Evolutionary conservation across 2,888 invertebrate genomes (phyloP).

Genomic region (Thecocarcelia acutangulata): DNA sequence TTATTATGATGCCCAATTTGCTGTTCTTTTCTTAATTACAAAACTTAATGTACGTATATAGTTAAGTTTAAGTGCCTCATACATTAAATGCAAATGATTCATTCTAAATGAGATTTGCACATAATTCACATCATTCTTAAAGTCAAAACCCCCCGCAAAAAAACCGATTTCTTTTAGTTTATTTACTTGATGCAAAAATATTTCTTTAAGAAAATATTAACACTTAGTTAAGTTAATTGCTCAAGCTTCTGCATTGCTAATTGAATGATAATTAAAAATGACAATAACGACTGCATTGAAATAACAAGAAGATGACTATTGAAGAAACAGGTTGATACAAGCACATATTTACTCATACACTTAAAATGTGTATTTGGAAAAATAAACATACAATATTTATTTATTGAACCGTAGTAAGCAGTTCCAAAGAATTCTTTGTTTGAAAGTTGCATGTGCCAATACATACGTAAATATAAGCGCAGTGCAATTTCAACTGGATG

Average conservation of each 20-base stretch:
- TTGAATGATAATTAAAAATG: conserved; percentile 25
- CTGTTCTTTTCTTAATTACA: no score
- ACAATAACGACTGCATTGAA: conserved; percentile 18
- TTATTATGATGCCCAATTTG: no score
- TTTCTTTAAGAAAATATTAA: conserved; percentile 14
- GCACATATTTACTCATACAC: not conserved
- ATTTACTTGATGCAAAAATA: conserved; percentile 26
- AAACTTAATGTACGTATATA: no score
- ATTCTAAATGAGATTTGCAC: not conserved
- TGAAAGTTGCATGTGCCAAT: no score
- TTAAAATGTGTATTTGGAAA: not conserved
- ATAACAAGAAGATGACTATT: conserved; percentile 15
- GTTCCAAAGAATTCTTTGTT: no score
- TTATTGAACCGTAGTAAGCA: no score
- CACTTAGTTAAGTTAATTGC: conserved; percentile 11
- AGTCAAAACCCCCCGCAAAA: conserved; percentile 2
- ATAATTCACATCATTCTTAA: conserved; percentile 14
- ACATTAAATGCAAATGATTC: not conserved
- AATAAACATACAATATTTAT: no score
- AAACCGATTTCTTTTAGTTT: no score
- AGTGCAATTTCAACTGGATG: no score
- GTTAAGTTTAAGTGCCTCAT: no score
- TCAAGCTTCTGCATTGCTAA: conserved; percentile 27
- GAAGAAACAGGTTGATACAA: not conserved
- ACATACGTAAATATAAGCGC: no score